Percentiles rank a stretch among this genome's conserved stretches.
Evolutionary conservation across 2,888 invertebrate genomes (phyloP).

Genomic region (Drosophila incognita): DNA sequence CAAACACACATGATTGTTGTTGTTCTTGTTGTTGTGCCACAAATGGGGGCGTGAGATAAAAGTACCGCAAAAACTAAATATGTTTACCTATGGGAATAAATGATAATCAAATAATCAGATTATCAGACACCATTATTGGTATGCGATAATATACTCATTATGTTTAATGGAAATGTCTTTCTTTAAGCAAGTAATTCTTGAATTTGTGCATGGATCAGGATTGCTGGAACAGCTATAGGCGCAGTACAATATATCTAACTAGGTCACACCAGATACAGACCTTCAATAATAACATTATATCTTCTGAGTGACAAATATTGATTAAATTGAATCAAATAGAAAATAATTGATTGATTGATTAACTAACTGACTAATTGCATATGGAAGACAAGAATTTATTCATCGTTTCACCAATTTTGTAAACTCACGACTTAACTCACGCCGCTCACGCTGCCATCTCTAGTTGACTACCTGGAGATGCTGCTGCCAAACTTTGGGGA

Average conservation of each 20-base stretch:
- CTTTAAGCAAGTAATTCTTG: background rate
- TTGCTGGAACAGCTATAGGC: background rate
- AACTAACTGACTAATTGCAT: background rate
- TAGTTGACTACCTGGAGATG: constrained; percentile 45
- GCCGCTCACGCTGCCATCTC: constrained; percentile 28
- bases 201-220: background rate
- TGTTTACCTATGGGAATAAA: background rate
- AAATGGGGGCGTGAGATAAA: constrained; percentile 12
- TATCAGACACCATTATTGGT: background rate
- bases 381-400: background rate
- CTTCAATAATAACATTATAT: background rate
- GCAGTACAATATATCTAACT: background rate
- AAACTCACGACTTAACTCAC: constrained; percentile 1
- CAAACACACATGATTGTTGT: constrained; percentile 16
- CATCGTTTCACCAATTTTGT: background rate
- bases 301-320: background rate
- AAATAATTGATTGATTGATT: background rate
- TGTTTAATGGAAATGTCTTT: background rate
- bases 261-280: background rate
- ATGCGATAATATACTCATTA: background rate
- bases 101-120: background rate
- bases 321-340: background rate
- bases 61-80: background rate
- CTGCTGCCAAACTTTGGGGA: constrained; percentile 42
- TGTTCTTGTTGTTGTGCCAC: constrained; percentile 2